Evolutionary conservation across 2,113 vertebrate genomes (phyloP), one percentile per base, ranked within the genome.

Genomic region (Petromus typicus): DNA sequence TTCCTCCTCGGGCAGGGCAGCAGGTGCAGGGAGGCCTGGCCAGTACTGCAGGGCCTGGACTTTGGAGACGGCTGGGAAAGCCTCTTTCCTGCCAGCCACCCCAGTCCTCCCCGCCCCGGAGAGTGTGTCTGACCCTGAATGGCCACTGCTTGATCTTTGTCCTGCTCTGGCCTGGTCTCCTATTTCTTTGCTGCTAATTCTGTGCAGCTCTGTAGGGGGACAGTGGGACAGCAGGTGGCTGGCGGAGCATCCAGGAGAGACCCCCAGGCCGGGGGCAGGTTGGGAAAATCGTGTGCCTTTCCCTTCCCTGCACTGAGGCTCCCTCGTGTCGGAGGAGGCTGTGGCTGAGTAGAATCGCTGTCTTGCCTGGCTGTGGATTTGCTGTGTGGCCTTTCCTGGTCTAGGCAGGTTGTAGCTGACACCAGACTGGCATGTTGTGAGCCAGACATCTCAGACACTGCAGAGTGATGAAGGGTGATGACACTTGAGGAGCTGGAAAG

Each of bases 271-370:
- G 59, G 30, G 32, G 57, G 85, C 48, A 69, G 64, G 37, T 20
- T 32, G 59, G 30, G 32, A 59, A 88, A n/a, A 43, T 5, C 20
- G 10, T 73, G 6, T 0, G 3, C 30, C 2, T 0, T 8, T 16
- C 7, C 54, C 7, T 16, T 63, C 18, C 57, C 59, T 0, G 37
- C 63, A 3, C 76, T 20, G n/a, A 63, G 25, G 20, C 0, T 0
- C 61, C 91, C 59, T 59, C 3, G 0, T 5, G 34, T 1, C 2
- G 17, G 59, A 1, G 7, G 25, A 43, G 84, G 40, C 87, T 12
- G n/a, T 17, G 20, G 51, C 13, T 9, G 48, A 71, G 56, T 4
- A 57, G 51, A 64, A 22, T 56, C 0, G 17, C 43, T 16, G 27
- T 27, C 66, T 18, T n/a, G 0, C 56, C 73, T 40, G 18, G 86